phyloP scores from a whole-genome alignment of 2,113 vertebrate species.

The Neolamprologus kungweensis region DNA sequence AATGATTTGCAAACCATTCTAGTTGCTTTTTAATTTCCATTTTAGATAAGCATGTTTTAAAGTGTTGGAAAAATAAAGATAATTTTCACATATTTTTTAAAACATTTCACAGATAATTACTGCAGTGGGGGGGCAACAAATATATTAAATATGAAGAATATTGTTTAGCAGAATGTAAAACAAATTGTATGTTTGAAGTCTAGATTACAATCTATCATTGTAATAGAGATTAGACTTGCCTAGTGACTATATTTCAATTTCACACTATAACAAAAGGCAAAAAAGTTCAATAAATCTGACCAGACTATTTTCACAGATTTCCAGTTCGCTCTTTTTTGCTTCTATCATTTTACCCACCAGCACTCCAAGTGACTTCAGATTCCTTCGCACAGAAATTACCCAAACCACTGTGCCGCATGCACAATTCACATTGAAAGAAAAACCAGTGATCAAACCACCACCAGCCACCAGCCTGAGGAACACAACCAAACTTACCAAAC shows the following conservation, averaged over 20 bases:
- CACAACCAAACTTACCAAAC: constrained; percentile 31
- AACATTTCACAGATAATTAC: neutral
- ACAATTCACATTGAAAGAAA: neutral
- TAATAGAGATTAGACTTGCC: neutral
- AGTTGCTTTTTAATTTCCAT: neutral
- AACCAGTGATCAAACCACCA: neutral
- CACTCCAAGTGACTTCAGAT: neutral
- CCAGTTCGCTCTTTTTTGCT: neutral
- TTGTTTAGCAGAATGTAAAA: neutral
- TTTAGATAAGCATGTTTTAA: neutral
- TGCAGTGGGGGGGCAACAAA: neutral
- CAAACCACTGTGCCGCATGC: neutral
- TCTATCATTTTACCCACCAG: neutral
- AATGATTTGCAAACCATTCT: neutral
- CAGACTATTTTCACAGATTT: neutral
- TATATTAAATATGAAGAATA: neutral
- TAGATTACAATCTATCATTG: neutral
- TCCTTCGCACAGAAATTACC: neutral
- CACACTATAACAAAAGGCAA: neutral
- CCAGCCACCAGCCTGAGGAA: neutral
- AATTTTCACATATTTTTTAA: neutral
- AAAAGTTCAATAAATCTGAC: neutral
- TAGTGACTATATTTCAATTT: neutral
- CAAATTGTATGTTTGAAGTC: neutral
- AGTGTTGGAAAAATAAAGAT: neutral